phyloP scores from a whole-genome alignment of 2,113 vertebrate genomes.

The Opisthocomus hoazin region DNA sequence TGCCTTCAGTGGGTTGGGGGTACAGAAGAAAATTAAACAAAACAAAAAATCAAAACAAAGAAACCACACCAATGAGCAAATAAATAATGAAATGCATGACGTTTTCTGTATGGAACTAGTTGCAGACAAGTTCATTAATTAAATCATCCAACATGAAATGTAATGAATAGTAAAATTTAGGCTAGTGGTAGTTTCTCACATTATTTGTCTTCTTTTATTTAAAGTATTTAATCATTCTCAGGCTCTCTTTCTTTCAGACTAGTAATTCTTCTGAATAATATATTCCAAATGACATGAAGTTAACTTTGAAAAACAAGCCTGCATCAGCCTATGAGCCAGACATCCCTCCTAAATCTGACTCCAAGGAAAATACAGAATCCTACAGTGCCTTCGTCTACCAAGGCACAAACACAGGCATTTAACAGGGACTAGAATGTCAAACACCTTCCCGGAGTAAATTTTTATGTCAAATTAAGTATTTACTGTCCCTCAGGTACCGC shows the following conservation, averaged over 20 bases:
- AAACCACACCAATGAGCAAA: conserved; percentile 45
- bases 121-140: conserved; percentile 41
- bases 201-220: not conserved
- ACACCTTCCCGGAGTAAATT: not conserved
- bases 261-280: not conserved
- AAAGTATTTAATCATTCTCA: not conserved
- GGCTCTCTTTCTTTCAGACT: not conserved
- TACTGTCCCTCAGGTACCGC: not conserved
- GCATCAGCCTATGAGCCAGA: not conserved
- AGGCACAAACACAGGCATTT: not conserved
- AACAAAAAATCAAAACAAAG: conserved; percentile 19
- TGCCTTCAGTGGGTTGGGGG: not conserved
- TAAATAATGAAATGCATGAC: not conserved
- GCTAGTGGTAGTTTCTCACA: not conserved
- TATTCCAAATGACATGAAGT: not conserved
- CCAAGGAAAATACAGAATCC: not conserved
- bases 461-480: not conserved
- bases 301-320: not conserved
- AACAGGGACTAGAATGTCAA: not conserved
- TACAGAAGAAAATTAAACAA: conserved; percentile 27
- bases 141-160: not conserved
- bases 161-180: not conserved
- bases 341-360: not conserved
- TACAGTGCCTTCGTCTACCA: not conserved
- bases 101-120: not conserved